Base-by-base conservation (phyloP, 2,888 invertebrate genomes). In the Drosophila putrida region DNA sequence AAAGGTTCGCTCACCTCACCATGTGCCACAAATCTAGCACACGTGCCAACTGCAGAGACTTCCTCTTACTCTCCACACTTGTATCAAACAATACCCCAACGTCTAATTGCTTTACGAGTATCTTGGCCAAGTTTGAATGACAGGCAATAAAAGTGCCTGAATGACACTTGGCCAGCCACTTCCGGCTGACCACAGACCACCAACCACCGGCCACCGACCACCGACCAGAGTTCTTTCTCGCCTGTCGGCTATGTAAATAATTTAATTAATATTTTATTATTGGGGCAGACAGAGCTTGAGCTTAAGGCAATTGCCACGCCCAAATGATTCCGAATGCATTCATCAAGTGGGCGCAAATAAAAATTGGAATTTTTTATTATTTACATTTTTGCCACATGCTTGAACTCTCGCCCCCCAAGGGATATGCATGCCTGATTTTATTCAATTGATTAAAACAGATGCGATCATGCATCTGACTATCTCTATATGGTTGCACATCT, bases 181-280 rank as follows among this genome's bases (percentile, higher is more conserved):
- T 82, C 82, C 88, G 88, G 55, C 10, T 28, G 44, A 9, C 25
- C 50, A 36, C 15, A 8, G 13, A 11, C 33, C 38, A 13, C 9
- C 20, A 3, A 20, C 20, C 20, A 15, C 10, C 15, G 43, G 6
- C 25, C 50, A 36, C 15, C 8, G 13, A 11, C 33, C 38, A 13
- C n/a, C 8, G 13, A 11, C 33, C 38, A 13, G 9, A n/a, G 4
- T 13, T 6, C 31, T 55, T 25, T 9, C 43, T 25, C 25, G 28
- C 6, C 39, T 27, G 27, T n/a, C 39, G 58, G 61, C 68, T 67
- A 75, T 80, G 70, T 66, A 87, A 89, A 87, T 82, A 75, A 87
- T 89, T 89, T 70, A 82, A 87, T 89, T 87, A 77, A 84, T 78
- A 84, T 89, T 82, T 82, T 77, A 89, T 84, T 70, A 50, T 57